Base-by-base conservation (phyloP, 1,140 invertebrate species). In the Meteorus sp. region DNA sequence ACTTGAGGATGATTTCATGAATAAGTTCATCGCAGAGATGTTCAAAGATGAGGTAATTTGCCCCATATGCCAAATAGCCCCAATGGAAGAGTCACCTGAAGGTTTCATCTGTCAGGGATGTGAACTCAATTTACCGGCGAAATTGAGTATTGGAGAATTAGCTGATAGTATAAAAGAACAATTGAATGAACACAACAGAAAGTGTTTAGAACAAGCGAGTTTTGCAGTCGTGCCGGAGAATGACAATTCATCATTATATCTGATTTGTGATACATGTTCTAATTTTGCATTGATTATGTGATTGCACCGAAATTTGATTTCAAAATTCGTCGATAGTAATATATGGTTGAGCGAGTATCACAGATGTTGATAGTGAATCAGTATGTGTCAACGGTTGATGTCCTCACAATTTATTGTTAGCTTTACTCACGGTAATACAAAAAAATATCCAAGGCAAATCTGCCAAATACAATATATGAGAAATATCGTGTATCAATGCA, bases 61-160 rank as follows among this genome's bases (percentile, higher is more conserved):
- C 66, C 76, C 75, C 8, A 62, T 72, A n/a, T 79, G 77, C 37
- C 66, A 73, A 47, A 69, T 51, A 65, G 33, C 48, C 23, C 31
- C 57, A 43, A 55, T 79, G 17, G 6, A 15, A 3, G 61, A 74
- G 31, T 44, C 50, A 29, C 17, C 13, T 7, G 62, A 64, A 41
- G 60, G 29, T 33, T 62, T 74, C 27, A 23, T n/a, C 13, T 77
- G 74, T 45, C 41, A 19, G 13, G 41, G 37, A 3, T 80, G 75
- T 41, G 41, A 65, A 23, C 63, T 74, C 6, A 44, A 17, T 56
- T 66, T 77, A 45, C 70, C 69, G 25, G 35, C 56, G 5, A 61
- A 60, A 59, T 57, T 51, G 0, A 66, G 29, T 19, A 33, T 77
- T n/a, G 8, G 58, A 43, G 54, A 64, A 8, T 54, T 77, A 3